Percentiles rank a stretch among this genome's conserved stretches.
phyloP scores from a whole-genome alignment of 2,888 invertebrate genomes.

The Boloria euphrosyne region DNA sequence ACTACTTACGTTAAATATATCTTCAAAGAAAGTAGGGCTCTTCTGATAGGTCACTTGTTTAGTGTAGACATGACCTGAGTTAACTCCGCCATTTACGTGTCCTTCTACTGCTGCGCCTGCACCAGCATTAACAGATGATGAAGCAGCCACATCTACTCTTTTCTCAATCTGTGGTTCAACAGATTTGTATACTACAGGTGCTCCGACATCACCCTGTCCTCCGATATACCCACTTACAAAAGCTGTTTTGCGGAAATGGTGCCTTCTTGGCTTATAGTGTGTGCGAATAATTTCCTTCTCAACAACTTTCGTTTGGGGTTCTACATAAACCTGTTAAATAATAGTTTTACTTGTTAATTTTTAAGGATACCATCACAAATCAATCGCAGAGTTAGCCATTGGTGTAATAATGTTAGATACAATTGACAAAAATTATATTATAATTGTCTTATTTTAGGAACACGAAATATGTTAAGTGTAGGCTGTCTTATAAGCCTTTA shows the following conservation, averaged over 20 bases:
- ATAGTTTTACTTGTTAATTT: background rate
- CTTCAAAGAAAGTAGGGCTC: constrained; percentile 79
- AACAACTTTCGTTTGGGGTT: constrained; percentile 54
- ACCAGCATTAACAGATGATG: constrained; percentile 49
- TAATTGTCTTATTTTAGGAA: constrained; percentile 9
- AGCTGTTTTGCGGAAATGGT: constrained; percentile 60
- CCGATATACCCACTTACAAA: constrained; percentile 64
- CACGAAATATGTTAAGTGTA: constrained; percentile 25
- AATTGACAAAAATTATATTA: background rate
- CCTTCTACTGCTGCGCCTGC: constrained; percentile 43
- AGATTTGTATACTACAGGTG: constrained; percentile 45
- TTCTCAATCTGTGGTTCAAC: constrained; percentile 57
- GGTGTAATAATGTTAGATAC: constrained; percentile 6
- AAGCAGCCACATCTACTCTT: constrained; percentile 60
- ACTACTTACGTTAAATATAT: constrained; percentile 84
- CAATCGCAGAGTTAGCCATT: constrained; percentile 18
- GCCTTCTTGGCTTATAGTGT: constrained; percentile 60
- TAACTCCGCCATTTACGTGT: constrained; percentile 43
- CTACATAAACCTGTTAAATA: constrained; percentile 57
- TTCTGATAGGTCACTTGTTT: constrained; percentile 59
- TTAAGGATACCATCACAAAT: no score
- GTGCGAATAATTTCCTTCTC: constrained; percentile 59
- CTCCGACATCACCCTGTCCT: constrained; percentile 47
- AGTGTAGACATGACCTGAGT: constrained; percentile 51
- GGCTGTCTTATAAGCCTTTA: constrained; percentile 55